Evolutionary conservation across 23 tunicate genomes (phyloP), one percentile per base, ranked within the genome.

Genomic region (Corella eumyota): DNA sequence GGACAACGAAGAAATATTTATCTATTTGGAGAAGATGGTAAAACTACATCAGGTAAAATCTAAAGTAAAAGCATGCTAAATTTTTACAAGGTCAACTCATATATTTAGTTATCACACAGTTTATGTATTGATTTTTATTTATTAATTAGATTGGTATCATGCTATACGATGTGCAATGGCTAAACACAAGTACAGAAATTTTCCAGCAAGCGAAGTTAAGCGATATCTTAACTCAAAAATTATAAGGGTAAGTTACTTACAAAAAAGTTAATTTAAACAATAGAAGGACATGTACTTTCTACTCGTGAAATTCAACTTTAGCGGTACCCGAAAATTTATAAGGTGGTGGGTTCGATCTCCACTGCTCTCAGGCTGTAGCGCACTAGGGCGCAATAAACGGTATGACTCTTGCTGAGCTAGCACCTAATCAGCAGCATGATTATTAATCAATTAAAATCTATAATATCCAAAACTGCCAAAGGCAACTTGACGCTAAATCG

Each of bases 141-240:
- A 40, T 15, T n/a, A 36, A 23, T 34, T 51, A 84, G 94, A 84
- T 50, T 84, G 94, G 94, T 84, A 84, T 69, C 94, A 84, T 37
- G 77, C 94, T 21, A 75, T 84, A 35, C 72, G 94, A 4, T 60
- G 70, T 22, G 45, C 94, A 4, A 84, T 84, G 94, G 94, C 69
- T 9, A 72, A 59, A 23, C 82, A 74, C 64, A 84, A 84, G 38
- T 84, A 69, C 37, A 55, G 56, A 70, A 80, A 38, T 36, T 84
- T 84, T 62, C 78, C 75, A 5, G 77, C 61, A 2, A 53, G 47
- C 28, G 84, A 84, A 54, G 61, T 70, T 29, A 64, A 69, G 48
- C 52, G 71, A 20, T 84, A 75, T 64, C 68, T 84, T 28, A 84
- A 84, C 68, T 69, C 77, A 3, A 75, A 65, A 17, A 84, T 84